Evolutionary conservation across 2,797 vertebrate genomes (phyloP).

Genomic region (Peromyscus attwateri): DNA sequence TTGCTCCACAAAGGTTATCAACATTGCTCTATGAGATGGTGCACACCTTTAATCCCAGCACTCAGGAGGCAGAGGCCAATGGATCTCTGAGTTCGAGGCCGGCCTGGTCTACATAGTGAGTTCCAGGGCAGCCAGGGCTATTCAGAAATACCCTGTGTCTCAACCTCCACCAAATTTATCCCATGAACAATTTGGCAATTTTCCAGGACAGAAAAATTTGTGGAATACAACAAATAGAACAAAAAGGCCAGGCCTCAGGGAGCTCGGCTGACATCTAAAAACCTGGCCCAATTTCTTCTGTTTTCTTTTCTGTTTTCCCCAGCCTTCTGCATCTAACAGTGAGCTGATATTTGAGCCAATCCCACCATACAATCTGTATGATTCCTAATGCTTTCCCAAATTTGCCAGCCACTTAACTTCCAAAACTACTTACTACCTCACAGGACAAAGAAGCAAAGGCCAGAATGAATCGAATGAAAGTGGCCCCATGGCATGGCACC

Average conservation of each 20-base stretch:
- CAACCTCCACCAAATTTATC: background rate
- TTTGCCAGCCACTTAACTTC: conserved; percentile 18
- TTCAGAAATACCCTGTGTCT: background rate
- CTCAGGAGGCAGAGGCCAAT: background rate
- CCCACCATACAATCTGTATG: background rate
- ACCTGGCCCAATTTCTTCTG: too few relatives aligned
- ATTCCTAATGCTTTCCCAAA: background rate
- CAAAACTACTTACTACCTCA: background rate
- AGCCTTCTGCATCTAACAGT: background rate
- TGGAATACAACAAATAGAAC: background rate
- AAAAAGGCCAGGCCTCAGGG: background rate
- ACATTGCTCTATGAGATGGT: background rate
- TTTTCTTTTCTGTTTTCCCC: background rate
- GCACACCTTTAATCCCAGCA: background rate
- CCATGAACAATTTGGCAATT: background rate
- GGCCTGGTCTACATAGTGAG: background rate
- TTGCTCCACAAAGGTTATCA: background rate
- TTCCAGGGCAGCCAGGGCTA: background rate
- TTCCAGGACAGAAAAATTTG: too few relatives aligned
- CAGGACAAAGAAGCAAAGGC: background rate
- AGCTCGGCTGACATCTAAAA: background rate
- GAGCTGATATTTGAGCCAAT: background rate
- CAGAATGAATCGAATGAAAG: background rate
- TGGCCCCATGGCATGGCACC: background rate
- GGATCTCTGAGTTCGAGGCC: background rate